A percentile compares a stretch with the other conserved stretches of the same genome.
These are phyloP conservation scores for Clanis bilineata DNA, from an alignment of 2,888 invertebrate genomes.

Conservation along the genomic window DNA sequence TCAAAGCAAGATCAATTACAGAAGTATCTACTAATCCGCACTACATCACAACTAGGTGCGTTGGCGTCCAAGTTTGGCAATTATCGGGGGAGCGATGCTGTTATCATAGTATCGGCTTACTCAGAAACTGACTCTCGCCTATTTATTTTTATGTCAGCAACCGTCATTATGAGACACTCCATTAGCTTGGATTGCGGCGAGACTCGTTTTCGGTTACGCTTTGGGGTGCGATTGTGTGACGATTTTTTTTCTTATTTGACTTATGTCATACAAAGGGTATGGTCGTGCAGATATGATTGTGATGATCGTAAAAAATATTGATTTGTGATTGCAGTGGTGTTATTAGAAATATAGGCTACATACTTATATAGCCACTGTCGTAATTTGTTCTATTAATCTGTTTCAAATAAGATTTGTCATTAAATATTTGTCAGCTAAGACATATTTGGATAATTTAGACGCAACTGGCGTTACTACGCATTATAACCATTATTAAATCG, in stretches of 20 bases:
- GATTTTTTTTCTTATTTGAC: conserved; percentile 47
- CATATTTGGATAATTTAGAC: too few species aligned
- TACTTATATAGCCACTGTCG: too few species aligned
- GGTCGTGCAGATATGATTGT: conserved; percentile 18
- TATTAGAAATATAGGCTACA: background rate
- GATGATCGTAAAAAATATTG: conserved; percentile 18
- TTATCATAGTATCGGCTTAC: conserved; percentile 83
- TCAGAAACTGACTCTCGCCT: conserved; percentile 82
- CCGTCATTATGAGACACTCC: conserved; percentile 83
- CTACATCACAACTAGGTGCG: conserved; percentile 56
- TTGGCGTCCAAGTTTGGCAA: conserved; percentile 72
- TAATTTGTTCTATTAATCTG: too few species aligned
- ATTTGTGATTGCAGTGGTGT: background rate
- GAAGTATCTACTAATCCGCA: conserved; percentile 62
- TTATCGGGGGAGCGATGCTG: conserved; percentile 80
- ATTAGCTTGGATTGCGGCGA: conserved; percentile 81
- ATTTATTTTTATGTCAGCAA: conserved; percentile 83
- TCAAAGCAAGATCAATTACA: conserved; percentile 58
- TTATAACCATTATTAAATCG: too few species aligned
- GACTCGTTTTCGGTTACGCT: conserved; percentile 79
- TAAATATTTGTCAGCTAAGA: too few species aligned
- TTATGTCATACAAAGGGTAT: conserved; percentile 50
- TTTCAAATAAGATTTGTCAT: too few species aligned
- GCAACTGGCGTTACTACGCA: too few species aligned
- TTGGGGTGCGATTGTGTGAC: conserved; percentile 72